Conservation (phyloP, 1,140 invertebrate genomes). For the Sarcophaga peregrina region DNA sequence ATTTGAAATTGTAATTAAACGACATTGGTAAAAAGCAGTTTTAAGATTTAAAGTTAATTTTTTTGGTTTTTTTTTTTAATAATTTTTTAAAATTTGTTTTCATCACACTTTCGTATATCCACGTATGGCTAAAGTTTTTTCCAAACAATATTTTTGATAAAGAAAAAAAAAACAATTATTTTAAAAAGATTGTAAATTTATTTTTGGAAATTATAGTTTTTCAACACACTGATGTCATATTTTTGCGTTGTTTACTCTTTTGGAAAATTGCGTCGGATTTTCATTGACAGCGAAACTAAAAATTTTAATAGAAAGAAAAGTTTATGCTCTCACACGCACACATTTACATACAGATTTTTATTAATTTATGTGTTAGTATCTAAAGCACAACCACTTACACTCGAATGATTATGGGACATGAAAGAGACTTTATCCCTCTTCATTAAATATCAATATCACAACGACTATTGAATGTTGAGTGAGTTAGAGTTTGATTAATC, state of each 20-base stretch:
- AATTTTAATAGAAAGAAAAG: not conserved
- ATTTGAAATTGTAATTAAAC: not conserved
- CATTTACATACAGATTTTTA: too few species aligned
- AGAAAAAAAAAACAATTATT: not conserved
- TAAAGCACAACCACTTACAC: too few species aligned
- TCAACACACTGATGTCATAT: slow-evolving; percentile 8
- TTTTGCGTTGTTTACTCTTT: slow-evolving; percentile 28
- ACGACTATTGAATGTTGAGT: too few species aligned
- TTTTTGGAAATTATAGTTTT: slow-evolving; percentile 18
- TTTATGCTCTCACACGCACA: not conserved
- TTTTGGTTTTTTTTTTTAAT: not conserved
- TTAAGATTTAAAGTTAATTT: not conserved
- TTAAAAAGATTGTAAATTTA: not conserved
- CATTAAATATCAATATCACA: too few species aligned
- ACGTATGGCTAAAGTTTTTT: not conserved
- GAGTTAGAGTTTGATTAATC: too few species aligned
- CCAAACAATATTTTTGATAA: not conserved
- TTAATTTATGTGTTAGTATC: too few species aligned
- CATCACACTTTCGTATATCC: not conserved
- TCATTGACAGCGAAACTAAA: slow-evolving; percentile 2
- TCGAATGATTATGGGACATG: too few species aligned
- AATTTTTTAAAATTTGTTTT: too few species aligned
- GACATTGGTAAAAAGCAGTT: not conserved
- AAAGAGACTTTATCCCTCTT: too few species aligned
- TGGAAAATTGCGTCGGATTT: not conserved